These are phyloP conservation scores for Rhagium mordax DNA, from an alignment of 2,888 invertebrate genomes.

Conservation along the genomic window DNA sequence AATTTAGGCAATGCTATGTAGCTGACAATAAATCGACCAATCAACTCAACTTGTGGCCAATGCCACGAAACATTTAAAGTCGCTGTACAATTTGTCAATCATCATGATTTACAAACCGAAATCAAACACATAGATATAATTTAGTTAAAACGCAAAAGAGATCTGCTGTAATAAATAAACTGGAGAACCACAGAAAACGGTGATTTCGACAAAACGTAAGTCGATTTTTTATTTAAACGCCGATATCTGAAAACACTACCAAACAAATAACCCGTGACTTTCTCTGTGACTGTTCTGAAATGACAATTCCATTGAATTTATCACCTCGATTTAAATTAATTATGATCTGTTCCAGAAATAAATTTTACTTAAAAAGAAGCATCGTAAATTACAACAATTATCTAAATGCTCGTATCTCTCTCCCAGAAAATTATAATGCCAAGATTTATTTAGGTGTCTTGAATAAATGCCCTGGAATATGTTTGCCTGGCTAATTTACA, in stretches of 20 bases:
- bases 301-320: neutral
- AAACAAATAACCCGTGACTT: neutral
- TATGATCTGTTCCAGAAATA: neutral
- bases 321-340: neutral
- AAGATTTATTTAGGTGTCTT: conserved; percentile 4
- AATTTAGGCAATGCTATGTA: too few species aligned
- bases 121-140: too few species aligned
- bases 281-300: neutral
- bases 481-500: neutral
- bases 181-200: neutral
- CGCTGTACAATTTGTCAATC: too few species aligned
- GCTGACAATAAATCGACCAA: too few species aligned
- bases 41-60: too few species aligned
- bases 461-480: neutral
- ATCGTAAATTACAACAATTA: neutral
- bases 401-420: neutral
- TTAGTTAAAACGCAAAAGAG: neutral
- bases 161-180: too few species aligned
- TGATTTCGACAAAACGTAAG: too few species aligned
- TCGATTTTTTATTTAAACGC: too few species aligned
- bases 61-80: too few species aligned
- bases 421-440: conserved; percentile 1
- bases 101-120: too few species aligned
- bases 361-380: neutral
- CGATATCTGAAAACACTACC: neutral